phyloP scores from a whole-genome alignment of 2,888 invertebrate genomes.

The Trichopria drosophilae region DNA sequence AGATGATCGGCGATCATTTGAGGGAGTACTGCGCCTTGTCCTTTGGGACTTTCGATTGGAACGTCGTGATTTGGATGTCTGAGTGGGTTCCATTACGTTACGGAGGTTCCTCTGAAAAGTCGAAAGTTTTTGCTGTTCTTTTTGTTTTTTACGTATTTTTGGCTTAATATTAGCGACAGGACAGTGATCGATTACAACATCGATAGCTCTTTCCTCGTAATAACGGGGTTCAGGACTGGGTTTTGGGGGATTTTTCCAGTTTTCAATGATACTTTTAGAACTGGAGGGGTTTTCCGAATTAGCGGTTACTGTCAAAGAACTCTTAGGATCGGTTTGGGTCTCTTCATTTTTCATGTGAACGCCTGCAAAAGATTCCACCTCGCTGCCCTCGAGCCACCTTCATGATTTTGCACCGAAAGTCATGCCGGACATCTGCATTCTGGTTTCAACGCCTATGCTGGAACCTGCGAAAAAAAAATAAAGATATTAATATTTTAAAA shows the following conservation, averaged over 20 bases:
- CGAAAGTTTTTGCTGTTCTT: too few relatives aligned
- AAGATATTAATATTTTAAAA: background rate
- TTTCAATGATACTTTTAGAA: constrained; percentile 46
- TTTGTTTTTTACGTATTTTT: too few relatives aligned
- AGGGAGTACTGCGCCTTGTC: too few relatives aligned
- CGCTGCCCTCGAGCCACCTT: constrained; percentile 56
- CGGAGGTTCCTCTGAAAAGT: too few relatives aligned
- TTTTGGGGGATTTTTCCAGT: constrained; percentile 45
- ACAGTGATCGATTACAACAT: constrained; percentile 44
- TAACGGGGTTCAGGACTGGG: constrained; percentile 38
- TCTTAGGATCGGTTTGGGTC: constrained; percentile 16
- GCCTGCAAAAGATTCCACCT: constrained; percentile 37
- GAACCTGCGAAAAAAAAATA: constrained; percentile 35
- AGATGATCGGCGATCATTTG: too few relatives aligned
- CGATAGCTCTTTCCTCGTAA: constrained; percentile 50
- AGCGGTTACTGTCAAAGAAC: constrained; percentile 15
- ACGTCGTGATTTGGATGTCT: too few relatives aligned
- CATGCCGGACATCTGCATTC: constrained; percentile 51
- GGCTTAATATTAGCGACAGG: too few relatives aligned
- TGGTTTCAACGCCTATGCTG: constrained; percentile 51
- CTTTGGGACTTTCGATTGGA: too few relatives aligned
- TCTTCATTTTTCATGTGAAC: constrained; percentile 33
- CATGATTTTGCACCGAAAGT: constrained; percentile 55
- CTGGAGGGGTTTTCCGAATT: constrained; percentile 25
- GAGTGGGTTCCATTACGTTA: too few relatives aligned